Base-by-base conservation (phyloP, 1,140 invertebrate species). In the Tribolium castaneum region DNA sequence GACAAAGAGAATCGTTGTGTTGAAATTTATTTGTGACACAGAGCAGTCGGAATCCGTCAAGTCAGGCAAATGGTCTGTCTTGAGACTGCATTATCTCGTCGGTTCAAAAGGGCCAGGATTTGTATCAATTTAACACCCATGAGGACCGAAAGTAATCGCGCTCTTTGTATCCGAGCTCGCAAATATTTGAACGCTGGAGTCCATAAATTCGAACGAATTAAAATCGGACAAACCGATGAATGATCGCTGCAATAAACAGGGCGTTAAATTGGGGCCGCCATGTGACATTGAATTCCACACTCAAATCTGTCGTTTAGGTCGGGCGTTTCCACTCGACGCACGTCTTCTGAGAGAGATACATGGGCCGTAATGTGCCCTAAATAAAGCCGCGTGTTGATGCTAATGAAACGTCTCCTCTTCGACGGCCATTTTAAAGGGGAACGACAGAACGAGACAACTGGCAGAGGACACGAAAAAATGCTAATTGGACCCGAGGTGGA, bases 91-190 rank as follows among this genome's bases (percentile, higher is more conserved):
- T 73, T 73, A 73, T 73, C 71, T 51, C 50, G 50, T 51, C 50
- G 50, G 50, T 52, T 73, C 71, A 73, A 66, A 73, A 73, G 71
- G 71, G 13, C 39, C 52, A 73, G 71, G 71, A 73, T 56, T 73
- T 73, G 71, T 73, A 73, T 73, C 71, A 73, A 73, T 73, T 73
- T 52, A 73, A 73, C 71, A 73, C 71, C 71, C 71, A 35, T 30
- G 71, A 73, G 71, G 16, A 14, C 5, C 22, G 16, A 73, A 54
- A 30, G 71, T 56, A 52, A 73, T 34, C 71, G 71, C 9, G 16
- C 22, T 34, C 49, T 73, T 73, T 73, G 71, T 73, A 56, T 30
- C 16, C 25, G 25, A 30, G 6, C 1, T 4, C 1, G 5, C 25
- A 30, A 30, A 30, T 30, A 30, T 30, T 30, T 30, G 6, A 30